These are phyloP conservation scores for Polietes domitor DNA, from an alignment of 2,888 invertebrate species.

Conservation along the genomic window DNA sequence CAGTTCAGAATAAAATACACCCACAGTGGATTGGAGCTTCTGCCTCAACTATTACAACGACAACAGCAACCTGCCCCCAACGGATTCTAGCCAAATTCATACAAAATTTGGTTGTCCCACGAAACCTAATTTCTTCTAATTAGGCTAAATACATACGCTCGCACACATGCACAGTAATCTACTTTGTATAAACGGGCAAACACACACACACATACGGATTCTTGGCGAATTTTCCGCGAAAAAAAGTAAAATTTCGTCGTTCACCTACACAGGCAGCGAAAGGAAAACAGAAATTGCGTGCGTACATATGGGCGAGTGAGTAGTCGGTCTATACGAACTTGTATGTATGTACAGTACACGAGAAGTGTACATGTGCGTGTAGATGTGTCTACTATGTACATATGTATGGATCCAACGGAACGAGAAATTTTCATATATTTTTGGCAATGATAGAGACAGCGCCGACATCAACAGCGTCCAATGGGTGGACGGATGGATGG, in stretches of 20 bases:
- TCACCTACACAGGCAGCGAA: constrained; percentile 59
- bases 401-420: constrained; percentile 6
- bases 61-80: not conserved
- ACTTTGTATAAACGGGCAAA: constrained; percentile 22
- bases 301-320: constrained; percentile 7
- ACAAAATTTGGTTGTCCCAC: constrained; percentile 60
- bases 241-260: constrained; percentile 43
- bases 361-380: too few species aligned
- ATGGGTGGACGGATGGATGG: not conserved
- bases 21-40: not conserved
- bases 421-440: constrained; percentile 71
- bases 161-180: constrained; percentile 20
- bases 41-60: not conserved
- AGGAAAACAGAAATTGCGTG: constrained; percentile 59
- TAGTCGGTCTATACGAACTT: not conserved
- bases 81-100: constrained; percentile 20
- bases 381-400: not conserved
- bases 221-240: constrained; percentile 64
- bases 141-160: constrained; percentile 44
- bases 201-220: constrained; percentile 10
- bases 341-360: not conserved
- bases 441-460: constrained; percentile 75
- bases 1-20: too few species aligned
- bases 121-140: constrained; percentile 65
- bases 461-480: constrained; percentile 71